These are phyloP conservation scores for Yponomeuta plumbellus DNA, from an alignment of 2,888 invertebrate species.

Conservation along the genomic window DNA sequence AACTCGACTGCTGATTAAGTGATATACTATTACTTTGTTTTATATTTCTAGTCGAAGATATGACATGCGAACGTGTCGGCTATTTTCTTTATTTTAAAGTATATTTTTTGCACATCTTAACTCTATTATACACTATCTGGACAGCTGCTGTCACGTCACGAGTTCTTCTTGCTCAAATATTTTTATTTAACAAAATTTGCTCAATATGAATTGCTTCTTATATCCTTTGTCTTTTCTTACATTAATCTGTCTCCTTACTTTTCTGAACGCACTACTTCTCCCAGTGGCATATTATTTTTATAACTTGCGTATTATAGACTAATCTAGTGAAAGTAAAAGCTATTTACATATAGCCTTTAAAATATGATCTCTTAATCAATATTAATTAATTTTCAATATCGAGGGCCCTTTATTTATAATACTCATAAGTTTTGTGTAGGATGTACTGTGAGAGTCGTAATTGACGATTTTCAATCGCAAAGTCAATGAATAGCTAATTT, in stretches of 20 bases:
- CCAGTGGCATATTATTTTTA: slow-evolving; percentile 62
- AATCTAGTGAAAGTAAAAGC: slow-evolving; percentile 65
- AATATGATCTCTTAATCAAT: slow-evolving; percentile 77
- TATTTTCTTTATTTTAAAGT: slow-evolving; percentile 42
- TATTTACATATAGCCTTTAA: slow-evolving; percentile 54
- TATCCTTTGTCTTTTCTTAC: slow-evolving; percentile 4
- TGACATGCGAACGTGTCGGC: slow-evolving; percentile 57
- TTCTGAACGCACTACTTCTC: slow-evolving; percentile 25
- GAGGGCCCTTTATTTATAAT: slow-evolving; percentile 70
- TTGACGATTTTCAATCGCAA: not conserved
- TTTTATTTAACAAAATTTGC: slow-evolving; percentile 71
- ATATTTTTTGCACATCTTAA: slow-evolving; percentile 23
- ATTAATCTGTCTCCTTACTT: not conserved
- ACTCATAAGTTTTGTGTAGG: slow-evolving; percentile 72
- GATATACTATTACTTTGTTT: slow-evolving; percentile 66
- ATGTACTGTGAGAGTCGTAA: slow-evolving; percentile 44
- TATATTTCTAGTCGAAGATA: slow-evolving; percentile 72
- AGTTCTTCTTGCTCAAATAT: slow-evolving; percentile 68
- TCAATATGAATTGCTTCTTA: slow-evolving; percentile 51
- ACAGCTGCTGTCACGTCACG: slow-evolving; percentile 62
- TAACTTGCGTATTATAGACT: slow-evolving; percentile 65
- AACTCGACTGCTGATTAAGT: slow-evolving; percentile 73
- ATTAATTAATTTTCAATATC: slow-evolving; percentile 70
- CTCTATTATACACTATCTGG: slow-evolving; percentile 40
- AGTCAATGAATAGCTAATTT: slow-evolving; percentile 9